Conservation (phyloP, 2,888 invertebrate species). For the Drosophila testacea region DNA sequence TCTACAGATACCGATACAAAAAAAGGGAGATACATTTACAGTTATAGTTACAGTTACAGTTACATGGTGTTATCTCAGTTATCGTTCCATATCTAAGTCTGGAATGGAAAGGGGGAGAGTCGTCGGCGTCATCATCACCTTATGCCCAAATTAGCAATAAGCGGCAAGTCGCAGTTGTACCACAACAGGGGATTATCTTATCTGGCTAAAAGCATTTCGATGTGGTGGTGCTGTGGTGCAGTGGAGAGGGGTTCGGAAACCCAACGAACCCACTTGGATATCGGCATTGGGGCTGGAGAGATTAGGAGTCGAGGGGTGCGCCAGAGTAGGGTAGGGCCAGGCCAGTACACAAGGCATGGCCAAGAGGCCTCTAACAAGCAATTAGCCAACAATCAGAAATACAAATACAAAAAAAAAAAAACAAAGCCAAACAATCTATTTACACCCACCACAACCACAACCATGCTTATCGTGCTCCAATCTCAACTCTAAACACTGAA, state of each 20-base stretch:
- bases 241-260: neutral
- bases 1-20: neutral
- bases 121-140: constrained; percentile 49
- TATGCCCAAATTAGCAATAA: constrained; percentile 73
- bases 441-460: neutral
- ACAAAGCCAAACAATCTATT: constrained; percentile 27
- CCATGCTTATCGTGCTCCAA: constrained; percentile 29
- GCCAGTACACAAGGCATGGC: constrained; percentile 29
- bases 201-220: constrained; percentile 66
- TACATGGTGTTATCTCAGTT: constrained; percentile 54
- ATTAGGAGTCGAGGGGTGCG: constrained; percentile 18
- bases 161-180: constrained; percentile 47
- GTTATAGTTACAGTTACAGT: constrained; percentile 44
- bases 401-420: constrained; percentile 31
- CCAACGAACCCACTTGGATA: constrained; percentile 40
- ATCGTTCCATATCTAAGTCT: constrained; percentile 48
- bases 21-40: neutral
- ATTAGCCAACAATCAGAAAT: constrained; percentile 55
- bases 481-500: constrained; percentile 50
- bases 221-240: constrained; percentile 1
- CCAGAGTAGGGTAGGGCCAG: constrained; percentile 10
- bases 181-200: constrained; percentile 78
- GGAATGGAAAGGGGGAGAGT: neutral
- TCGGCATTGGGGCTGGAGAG: constrained; percentile 18
- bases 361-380: constrained; percentile 61